A percentile compares a stretch with the other conserved stretches of the same genome.
Conservation (phyloP, 2,888 invertebrate genomes). For the Harmothoe impar region DNA sequence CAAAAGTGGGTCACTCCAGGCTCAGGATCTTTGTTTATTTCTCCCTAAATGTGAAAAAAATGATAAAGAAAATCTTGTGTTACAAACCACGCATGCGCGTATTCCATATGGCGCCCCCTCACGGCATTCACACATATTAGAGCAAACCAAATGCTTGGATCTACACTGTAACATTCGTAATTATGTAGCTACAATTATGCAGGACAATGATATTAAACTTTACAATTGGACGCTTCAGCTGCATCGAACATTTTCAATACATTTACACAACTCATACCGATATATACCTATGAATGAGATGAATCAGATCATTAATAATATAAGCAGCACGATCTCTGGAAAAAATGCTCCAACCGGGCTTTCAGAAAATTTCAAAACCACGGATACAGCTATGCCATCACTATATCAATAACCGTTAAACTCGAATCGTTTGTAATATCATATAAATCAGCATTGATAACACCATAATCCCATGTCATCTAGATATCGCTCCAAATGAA, state of each 20-base stretch:
- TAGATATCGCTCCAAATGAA: not conserved
- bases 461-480: not conserved
- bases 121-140: slow-evolving; percentile 45
- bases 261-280: slow-evolving; percentile 43
- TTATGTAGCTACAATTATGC: slow-evolving; percentile 20
- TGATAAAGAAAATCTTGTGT: not conserved
- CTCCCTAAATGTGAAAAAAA: not conserved
- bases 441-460: slow-evolving; percentile 7
- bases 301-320: slow-evolving; percentile 27
- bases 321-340: slow-evolving; percentile 34
- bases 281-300: slow-evolving; percentile 50
- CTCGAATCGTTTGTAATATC: not conserved
- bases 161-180: not conserved
- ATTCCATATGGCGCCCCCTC: not conserved
- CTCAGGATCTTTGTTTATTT: not conserved
- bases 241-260: slow-evolving; percentile 43
- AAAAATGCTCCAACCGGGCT: not conserved
- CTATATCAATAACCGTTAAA: slow-evolving; percentile 15
- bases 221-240: slow-evolving; percentile 36
- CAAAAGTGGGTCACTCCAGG: slow-evolving; percentile 31
- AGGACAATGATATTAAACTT: not conserved
- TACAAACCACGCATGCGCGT: slow-evolving; percentile 37
- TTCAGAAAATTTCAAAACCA: not conserved
- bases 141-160: not conserved
- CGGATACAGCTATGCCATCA: slow-evolving; percentile 23